Percentiles rank a stretch among this genome's conserved stretches.
phyloP scores from a whole-genome alignment of 2,888 invertebrate species.

The Thecocarcelia acutangulata region DNA sequence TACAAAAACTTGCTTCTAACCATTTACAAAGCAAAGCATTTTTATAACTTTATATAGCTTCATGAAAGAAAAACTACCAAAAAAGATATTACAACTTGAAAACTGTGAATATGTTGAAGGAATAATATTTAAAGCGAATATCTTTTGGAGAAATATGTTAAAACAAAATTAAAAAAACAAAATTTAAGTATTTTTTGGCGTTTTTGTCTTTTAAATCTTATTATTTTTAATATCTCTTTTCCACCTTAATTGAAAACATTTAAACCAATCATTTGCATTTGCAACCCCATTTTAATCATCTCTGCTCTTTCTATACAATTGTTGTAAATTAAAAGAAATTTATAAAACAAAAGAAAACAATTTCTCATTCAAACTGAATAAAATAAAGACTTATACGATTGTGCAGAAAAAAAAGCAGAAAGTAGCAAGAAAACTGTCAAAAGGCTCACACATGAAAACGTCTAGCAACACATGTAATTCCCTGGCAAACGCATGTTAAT shows the following conservation, averaged over 20 bases:
- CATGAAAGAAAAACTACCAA: no score
- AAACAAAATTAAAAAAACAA: no score
- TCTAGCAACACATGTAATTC: constrained; percentile 49
- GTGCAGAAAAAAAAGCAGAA: constrained; percentile 3
- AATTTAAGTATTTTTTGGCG: no score
- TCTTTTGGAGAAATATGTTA: no score
- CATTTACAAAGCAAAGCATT: constrained; percentile 1
- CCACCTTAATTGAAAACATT: constrained; percentile 15
- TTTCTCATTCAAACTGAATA: background rate
- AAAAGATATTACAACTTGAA: no score
- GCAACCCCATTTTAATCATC: no score
- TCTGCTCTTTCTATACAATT: constrained; percentile 35
- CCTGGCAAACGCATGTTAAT: constrained; percentile 52
- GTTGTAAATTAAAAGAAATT: constrained; percentile 31
- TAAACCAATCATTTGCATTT: constrained; percentile 9
- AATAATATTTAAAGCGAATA: no score
- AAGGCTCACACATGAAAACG: constrained; percentile 35
- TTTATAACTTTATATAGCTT: background rate
- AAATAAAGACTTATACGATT: constrained; percentile 44
- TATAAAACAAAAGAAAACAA: constrained; percentile 47
- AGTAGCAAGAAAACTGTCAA: constrained; percentile 30
- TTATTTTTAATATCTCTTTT: background rate
- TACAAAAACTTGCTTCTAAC: constrained; percentile 53
- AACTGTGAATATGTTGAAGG: no score
- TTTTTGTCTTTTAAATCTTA: no score